Conservation (phyloP, 2,797 vertebrate species). For the Chelmon rostratus region DNA sequence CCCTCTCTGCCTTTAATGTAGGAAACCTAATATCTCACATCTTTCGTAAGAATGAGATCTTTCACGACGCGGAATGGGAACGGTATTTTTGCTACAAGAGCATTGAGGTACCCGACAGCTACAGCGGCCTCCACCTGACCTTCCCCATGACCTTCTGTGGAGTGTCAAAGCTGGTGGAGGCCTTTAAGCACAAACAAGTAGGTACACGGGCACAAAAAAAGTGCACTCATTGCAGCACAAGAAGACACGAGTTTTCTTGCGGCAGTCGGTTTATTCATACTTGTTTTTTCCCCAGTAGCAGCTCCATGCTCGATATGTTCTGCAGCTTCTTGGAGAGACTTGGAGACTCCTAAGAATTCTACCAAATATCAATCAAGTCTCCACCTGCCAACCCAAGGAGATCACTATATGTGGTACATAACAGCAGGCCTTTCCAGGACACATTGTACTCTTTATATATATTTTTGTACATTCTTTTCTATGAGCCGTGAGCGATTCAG, state of each 20-base stretch:
- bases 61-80: constrained; percentile 86
- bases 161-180: constrained; percentile 91
- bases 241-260: neutral
- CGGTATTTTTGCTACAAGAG: constrained; percentile 87
- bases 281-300: constrained; percentile 88
- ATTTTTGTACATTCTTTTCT: neutral
- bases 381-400: constrained; percentile 89
- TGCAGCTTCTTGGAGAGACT: constrained; percentile 92
- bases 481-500: neutral
- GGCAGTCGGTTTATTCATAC: constrained; percentile 27
- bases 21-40: constrained; percentile 92
- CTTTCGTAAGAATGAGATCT: constrained; percentile 85
- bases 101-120: constrained; percentile 87
- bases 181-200: constrained; percentile 94
- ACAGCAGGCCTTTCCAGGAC: neutral
- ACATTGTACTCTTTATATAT: neutral
- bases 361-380: constrained; percentile 92
- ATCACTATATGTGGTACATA: constrained; percentile 93
- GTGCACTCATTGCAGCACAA: neutral
- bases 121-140: constrained; percentile 88
- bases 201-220: constrained; percentile 52
- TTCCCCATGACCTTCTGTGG: constrained; percentile 91
- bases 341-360: constrained; percentile 89
- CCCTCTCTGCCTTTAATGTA: constrained; percentile 65
- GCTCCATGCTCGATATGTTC: constrained; percentile 94